These are phyloP conservation scores for Matsumyia berberina DNA, from an alignment of 2,888 invertebrate species.

Conservation along the genomic window DNA sequence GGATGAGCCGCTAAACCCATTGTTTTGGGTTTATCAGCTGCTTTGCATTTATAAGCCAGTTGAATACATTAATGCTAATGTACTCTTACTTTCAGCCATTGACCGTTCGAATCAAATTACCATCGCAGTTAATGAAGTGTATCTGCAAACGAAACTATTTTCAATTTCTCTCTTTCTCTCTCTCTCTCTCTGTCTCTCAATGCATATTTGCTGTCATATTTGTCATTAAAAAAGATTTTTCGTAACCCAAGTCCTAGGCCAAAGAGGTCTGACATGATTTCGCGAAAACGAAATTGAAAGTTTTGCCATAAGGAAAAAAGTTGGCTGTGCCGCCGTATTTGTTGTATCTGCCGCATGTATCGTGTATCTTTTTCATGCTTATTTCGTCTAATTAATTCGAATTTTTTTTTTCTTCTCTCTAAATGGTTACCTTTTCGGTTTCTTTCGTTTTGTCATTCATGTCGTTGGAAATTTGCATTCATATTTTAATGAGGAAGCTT, in stretches of 20 bases:
- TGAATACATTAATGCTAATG: conserved; percentile 29
- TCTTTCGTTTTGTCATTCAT: conserved; percentile 48
- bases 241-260: conserved; percentile 1
- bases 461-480: conserved; percentile 66
- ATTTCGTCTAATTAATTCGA: conserved; percentile 66
- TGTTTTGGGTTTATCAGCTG: not conserved
- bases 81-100: conserved; percentile 41
- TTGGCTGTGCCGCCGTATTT: not conserved
- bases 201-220: conserved; percentile 19
- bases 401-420: conserved; percentile 51
- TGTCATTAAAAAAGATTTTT: conserved; percentile 25
- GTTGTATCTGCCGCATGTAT: not conserved
- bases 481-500: conserved; percentile 70
- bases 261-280: conserved; percentile 42
- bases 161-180: conserved; percentile 13
- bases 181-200: not conserved
- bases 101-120: conserved; percentile 20
- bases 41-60: conserved; percentile 1
- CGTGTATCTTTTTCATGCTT: conserved; percentile 54
- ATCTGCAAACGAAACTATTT: conserved; percentile 31
- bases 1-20: conserved; percentile 7
- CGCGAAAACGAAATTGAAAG: conserved; percentile 62
- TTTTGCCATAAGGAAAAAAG: conserved; percentile 7
- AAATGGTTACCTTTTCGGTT: conserved; percentile 50
- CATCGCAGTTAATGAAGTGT: conserved; percentile 6